Base-by-base conservation (phyloP, 2,113 vertebrate genomes). In the Pao palembangensis region DNA sequence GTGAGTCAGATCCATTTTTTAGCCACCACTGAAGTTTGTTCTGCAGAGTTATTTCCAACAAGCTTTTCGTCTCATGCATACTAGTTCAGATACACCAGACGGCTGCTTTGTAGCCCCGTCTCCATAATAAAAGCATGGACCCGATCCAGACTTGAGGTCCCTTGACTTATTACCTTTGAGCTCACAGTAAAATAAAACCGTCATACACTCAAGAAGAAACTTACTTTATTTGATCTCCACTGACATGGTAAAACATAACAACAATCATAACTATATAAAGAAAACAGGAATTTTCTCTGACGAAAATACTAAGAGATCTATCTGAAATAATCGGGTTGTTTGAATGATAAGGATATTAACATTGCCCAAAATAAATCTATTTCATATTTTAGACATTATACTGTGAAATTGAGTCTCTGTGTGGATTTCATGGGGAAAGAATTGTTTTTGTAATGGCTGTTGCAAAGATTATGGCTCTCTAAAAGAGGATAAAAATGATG, bases 1-100 rank as follows among this genome's bases (percentile, higher is more conserved):
- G 54, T 72, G 79, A 69, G 56, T 77, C 62, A 67, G 60, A 83
- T 76, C 52, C 77, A 84, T 90, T 84, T 87, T 79, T 88, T 71
- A 85, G n/a, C 8, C 16, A 47, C 15, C 44, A 7, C 44, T 47
- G 43, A 58, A 82, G 78, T 64, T 81, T 71, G 62, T 66, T 51
- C 59, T 18, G n/a, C 48, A 10, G 49, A 61, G 42, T 64, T 68
- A 67, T 77, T 83, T 79, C 14, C 49, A 67, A 61, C 51, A 64
- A 20, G 53, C 16, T 72, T 73, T 78, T 71, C 28, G 60, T 76
- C 58, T 61, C 65, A 51, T 63, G 53, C 81, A 64, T 61, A 79
- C 60, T 73, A 20, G 57, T 38, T 38, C 34, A 38, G 34, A 38
- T 65, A 54, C 50, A 67, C 10, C 15, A 41, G 74, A 12, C 34